Evolutionary conservation across 2,797 vertebrate species (phyloP), one percentile per base, ranked within the genome.

Genomic region (Sebastiscus albofasciatus): DNA sequence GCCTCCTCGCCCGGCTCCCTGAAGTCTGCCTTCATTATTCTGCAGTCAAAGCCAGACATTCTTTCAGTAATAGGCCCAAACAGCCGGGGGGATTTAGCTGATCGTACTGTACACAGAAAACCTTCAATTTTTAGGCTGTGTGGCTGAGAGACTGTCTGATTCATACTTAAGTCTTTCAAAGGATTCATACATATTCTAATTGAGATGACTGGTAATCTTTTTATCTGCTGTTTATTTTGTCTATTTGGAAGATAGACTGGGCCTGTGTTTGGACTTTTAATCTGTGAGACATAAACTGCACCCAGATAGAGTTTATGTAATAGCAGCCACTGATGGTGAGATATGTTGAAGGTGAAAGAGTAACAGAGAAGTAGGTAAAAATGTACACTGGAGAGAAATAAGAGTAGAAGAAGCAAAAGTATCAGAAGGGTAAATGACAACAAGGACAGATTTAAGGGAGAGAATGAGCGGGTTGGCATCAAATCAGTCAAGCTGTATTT

Each of bases 1-100:
- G 81, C 60, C 33, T 73, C 71, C 78, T 87, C 3, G 29, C 81
- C 49, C 87, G 8, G 79, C 68, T 92, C 90, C 73, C 74, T 34
- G 72, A 81, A 83, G 87, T 85, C 86, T 24, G 62, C 58, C 75
- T 81, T 89, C 88, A 91, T 94, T 92, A 92, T 92, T 92, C 68
- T 85, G 77, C 75, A 87, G 87, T 87, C 61, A 86, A 75, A 88
- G 91, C 85, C 78, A 89, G 89, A 91, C 82, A 82, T 86, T 88
- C 76, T 49, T 68, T 85, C 75, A 74, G 79, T 74, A 69, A 87
- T 81, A 72, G 83, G 67, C 74, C 81, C 87, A 82, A 91, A 84
- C 77, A 86, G 86, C 86, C 76, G 24, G 73, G 34, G 79, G 84
- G 81, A 73, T 87, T 90, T 81, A 71, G 71, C 67, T 70, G 81